phyloP scores from a whole-genome alignment of 2,888 invertebrate species.

The Selenia dentaria region DNA sequence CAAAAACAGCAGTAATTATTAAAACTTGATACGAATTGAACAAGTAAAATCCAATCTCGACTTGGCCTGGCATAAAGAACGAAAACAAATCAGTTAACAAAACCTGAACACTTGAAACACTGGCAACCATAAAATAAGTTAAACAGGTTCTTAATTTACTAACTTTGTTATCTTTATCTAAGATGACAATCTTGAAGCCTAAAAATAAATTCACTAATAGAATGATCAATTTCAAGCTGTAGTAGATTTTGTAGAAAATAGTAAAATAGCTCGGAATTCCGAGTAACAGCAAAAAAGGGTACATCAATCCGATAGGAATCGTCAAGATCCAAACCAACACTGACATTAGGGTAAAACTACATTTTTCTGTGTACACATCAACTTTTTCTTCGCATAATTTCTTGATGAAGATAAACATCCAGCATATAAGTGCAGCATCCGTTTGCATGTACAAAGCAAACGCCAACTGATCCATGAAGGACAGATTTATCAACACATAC shows the following conservation, averaged over 20 bases:
- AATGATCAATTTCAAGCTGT: conserved; percentile 51
- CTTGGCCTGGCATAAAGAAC: conserved; percentile 2
- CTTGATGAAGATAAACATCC: conserved; percentile 66
- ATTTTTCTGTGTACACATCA: conserved; percentile 49
- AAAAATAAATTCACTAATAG: conserved; percentile 50
- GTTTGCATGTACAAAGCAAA: conserved; percentile 50
- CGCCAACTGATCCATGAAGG: conserved; percentile 16
- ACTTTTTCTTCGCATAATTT: conserved; percentile 65
- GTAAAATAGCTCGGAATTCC: background rate
- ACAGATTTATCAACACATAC: conserved; percentile 33
- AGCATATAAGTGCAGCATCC: conserved; percentile 53
- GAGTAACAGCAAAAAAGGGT: conserved; percentile 27
- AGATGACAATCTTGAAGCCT: conserved; percentile 46
- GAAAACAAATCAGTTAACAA: conserved; percentile 50
- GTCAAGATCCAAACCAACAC: conserved; percentile 47
- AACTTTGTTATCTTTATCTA: conserved; percentile 13
- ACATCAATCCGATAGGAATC: conserved; percentile 46
- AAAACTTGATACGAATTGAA: conserved; percentile 42
- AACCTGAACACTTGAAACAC: conserved; percentile 58
- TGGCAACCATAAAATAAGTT: conserved; percentile 52
- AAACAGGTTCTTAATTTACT: conserved; percentile 35
- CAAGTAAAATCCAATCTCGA: conserved; percentile 14
- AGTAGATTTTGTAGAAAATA: conserved; percentile 43
- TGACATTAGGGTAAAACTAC: conserved; percentile 39
- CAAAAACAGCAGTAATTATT: conserved; percentile 37